Conservation (phyloP, 37 sponge, comb jelly and placozoan species). For the Haliclona indistincta region DNA sequence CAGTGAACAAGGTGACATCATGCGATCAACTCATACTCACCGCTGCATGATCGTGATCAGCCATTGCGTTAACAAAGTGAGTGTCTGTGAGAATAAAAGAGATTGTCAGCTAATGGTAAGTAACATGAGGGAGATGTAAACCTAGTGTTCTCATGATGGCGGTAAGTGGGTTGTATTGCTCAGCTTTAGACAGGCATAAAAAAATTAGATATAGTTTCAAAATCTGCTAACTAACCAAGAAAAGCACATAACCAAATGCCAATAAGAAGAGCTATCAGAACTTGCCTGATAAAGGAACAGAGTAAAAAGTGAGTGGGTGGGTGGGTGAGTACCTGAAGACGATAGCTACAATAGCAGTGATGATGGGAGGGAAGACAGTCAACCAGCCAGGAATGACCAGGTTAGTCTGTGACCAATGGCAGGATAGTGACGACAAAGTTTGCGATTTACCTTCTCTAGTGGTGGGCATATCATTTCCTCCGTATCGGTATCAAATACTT, state of each 20-base stretch:
- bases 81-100: conserved; percentile 6
- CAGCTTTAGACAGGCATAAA: neutral
- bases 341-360: conserved; percentile 39
- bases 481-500: no score
- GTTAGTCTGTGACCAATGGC: conserved; percentile 2
- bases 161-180: conserved; percentile 24
- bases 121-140: no score
- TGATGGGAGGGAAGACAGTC: conserved; percentile 37
- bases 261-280: conserved; percentile 35
- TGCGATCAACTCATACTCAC: conserved; percentile 8
- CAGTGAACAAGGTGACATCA: no score
- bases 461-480: no score
- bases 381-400: conserved; percentile 32
- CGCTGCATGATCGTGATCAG: conserved; percentile 18
- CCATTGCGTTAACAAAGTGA: conserved; percentile 31
- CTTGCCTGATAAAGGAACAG: no score
- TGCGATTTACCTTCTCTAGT: no score
- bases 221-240: conserved; percentile 26
- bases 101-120: neutral
- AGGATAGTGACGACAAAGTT: no score
- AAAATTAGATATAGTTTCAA: neutral
- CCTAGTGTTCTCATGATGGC: conserved; percentile 35
- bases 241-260: conserved; percentile 47
- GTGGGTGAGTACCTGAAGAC: conserved; percentile 49
- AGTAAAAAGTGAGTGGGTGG: no score